These are phyloP conservation scores for Frankliniella fusca DNA, from an alignment of 2,888 invertebrate species.

Conservation along the genomic window DNA sequence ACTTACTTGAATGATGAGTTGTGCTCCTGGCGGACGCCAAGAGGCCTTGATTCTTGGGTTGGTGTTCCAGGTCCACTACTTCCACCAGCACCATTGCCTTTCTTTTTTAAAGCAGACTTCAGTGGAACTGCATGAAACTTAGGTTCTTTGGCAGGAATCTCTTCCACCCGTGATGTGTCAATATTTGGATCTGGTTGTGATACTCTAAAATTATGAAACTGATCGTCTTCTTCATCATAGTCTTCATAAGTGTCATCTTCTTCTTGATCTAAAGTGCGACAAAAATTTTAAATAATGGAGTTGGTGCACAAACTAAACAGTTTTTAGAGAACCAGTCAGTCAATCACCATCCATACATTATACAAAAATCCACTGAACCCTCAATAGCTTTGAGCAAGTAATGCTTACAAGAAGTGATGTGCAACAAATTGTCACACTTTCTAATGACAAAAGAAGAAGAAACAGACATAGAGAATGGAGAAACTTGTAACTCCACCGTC, in stretches of 20 bases:
- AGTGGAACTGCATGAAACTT: constrained; percentile 86
- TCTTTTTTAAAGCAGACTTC: constrained; percentile 88
- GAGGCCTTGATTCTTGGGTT: constrained; percentile 65
- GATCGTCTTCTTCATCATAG: constrained; percentile 59
- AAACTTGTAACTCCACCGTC: not conserved
- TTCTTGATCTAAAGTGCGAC: constrained; percentile 43
- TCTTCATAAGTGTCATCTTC: constrained; percentile 42
- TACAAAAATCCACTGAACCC: not conserved
- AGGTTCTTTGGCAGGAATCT: constrained; percentile 90
- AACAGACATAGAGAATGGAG: not conserved
- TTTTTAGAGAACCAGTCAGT: not conserved
- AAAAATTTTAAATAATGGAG: too few species aligned
- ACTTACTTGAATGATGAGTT: constrained; percentile 79
- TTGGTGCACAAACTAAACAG: constrained; percentile 40
- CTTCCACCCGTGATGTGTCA: constrained; percentile 81
- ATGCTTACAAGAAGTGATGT: not conserved
- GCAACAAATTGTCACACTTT: not conserved
- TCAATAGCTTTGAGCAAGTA: not conserved
- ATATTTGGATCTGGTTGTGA: constrained; percentile 63
- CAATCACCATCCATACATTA: not conserved
- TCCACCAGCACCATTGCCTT: constrained; percentile 58
- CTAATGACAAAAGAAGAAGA: not conserved
- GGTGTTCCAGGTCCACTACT: constrained; percentile 65
- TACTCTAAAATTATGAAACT: constrained; percentile 50
- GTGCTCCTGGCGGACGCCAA: constrained; percentile 67